These are phyloP conservation scores for Pogonocichla stellata DNA, from an alignment of 2,113 vertebrate species.

Conservation along the genomic window DNA sequence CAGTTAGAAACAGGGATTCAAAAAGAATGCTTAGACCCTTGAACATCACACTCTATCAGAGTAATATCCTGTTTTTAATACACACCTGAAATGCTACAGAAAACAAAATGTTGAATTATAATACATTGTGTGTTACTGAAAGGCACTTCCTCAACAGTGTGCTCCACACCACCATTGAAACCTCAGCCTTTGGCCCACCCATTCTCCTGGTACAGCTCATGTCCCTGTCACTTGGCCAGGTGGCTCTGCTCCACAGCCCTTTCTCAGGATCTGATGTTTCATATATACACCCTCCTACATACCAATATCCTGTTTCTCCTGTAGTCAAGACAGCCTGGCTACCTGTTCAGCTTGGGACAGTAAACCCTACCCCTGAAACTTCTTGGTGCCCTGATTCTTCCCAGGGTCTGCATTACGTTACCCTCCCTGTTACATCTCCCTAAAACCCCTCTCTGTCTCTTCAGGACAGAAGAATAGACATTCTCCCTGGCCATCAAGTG, in stretches of 20 bases:
- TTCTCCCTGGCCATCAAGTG: background rate
- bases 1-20: background rate
- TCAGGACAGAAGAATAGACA: background rate
- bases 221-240: background rate
- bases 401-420: background rate
- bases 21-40: background rate
- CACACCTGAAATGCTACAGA: background rate
- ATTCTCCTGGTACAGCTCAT: background rate
- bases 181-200: background rate
- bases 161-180: background rate
- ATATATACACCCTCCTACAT: background rate
- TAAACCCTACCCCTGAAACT: background rate
- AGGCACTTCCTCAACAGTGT: background rate
- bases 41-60: background rate
- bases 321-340: accelerated
- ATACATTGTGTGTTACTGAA: background rate
- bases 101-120: background rate
- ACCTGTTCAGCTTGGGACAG: background rate
- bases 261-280: background rate
- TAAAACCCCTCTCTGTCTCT: background rate
- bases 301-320: background rate
- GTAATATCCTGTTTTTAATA: constrained; percentile 25
- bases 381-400: background rate
- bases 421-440: background rate
- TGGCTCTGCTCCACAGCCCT: background rate